Percentiles rank a stretch among this genome's conserved stretches.
Evolutionary conservation across 2,888 invertebrate genomes (phyloP).

Genomic region (Tipula lateralis): DNA sequence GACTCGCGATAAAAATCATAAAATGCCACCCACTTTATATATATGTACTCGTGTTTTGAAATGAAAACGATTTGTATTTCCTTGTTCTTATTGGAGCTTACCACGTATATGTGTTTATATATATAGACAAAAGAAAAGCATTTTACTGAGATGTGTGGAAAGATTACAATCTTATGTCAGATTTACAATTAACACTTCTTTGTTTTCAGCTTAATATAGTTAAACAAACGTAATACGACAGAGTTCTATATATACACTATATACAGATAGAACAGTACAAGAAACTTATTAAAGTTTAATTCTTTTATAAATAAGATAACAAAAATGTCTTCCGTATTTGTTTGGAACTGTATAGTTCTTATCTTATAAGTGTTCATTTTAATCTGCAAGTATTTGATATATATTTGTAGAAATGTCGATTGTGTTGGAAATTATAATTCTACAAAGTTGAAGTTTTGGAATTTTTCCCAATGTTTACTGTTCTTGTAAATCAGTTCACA

Average conservation of each 20-base stretch:
- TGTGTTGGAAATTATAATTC: too few relatives aligned
- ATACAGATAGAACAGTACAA: too few relatives aligned
- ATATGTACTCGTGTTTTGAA: too few relatives aligned
- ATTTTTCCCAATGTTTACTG: too few relatives aligned
- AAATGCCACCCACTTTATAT: not conserved
- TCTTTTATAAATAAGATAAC: not conserved
- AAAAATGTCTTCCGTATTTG: not conserved
- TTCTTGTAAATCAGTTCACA: too few relatives aligned
- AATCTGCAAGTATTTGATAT: too few relatives aligned
- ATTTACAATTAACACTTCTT: constrained; percentile 13
- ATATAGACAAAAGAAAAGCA: not conserved
- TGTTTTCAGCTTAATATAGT: not conserved
- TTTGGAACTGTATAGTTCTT: not conserved
- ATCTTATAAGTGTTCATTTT: not conserved
- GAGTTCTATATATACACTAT: too few relatives aligned
- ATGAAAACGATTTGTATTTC: constrained; percentile 15
- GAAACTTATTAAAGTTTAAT: not conserved
- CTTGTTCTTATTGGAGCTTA: not conserved
- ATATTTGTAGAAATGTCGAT: too few relatives aligned
- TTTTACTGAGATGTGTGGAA: not conserved
- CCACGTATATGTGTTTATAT: not conserved
- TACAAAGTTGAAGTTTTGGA: too few relatives aligned
- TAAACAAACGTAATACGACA: not conserved
- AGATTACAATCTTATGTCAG: not conserved
- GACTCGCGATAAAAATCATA: not conserved